Evolutionary conservation across 2,797 vertebrate genomes (phyloP), one percentile per base, ranked within the genome.

Genomic region (Xenentodon cancila): DNA sequence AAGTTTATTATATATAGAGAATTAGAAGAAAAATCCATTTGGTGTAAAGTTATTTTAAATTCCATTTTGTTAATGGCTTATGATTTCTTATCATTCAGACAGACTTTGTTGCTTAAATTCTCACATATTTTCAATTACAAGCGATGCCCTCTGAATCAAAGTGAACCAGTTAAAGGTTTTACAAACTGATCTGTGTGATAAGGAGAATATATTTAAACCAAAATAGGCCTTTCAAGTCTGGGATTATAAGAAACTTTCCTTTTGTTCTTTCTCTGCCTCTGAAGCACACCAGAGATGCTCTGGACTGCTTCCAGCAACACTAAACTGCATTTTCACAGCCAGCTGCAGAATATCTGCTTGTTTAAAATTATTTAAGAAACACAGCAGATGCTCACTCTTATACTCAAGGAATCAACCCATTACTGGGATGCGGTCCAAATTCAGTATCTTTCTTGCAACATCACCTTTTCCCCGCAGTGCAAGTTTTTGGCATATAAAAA

Each of bases 361-460:
- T 85, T 79, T 77, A 80, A 80, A 74, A 63, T 21, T 49, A 54
- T 70, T 70, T 46, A 54, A 80, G 7, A 78, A 76, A 75, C 48
- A 60, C 57, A 80, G 62, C 88, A 86, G 83, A 86, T 86, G 87
- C 64, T 87, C n/a, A 16, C 20, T 49, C 53, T 68, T 66, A 61
- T 76, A 78, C 64, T 62, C 69, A 34, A 53, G 62, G 67, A 65
- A 58, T 81, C 80, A 83, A 85, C 75, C 68, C 72, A 70, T 80
- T 57, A 52, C 73, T 58, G 69, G 81, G 73, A 86, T 2, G 2
- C n/a, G 59, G 2, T 82, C 77, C 82, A 82, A 18, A 48, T 77
- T 74, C 52, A 51, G 16, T 59, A 56, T 75, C 45, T 70, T 46
- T 17, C 30, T 30, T 56, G 52, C 22, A 53, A 30, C 66, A 58